A percentile compares a stretch with the other conserved stretches of the same genome.
These are phyloP conservation scores for Cololabis saira DNA, from an alignment of 2,113 vertebrate genomes.

Conservation along the genomic window DNA sequence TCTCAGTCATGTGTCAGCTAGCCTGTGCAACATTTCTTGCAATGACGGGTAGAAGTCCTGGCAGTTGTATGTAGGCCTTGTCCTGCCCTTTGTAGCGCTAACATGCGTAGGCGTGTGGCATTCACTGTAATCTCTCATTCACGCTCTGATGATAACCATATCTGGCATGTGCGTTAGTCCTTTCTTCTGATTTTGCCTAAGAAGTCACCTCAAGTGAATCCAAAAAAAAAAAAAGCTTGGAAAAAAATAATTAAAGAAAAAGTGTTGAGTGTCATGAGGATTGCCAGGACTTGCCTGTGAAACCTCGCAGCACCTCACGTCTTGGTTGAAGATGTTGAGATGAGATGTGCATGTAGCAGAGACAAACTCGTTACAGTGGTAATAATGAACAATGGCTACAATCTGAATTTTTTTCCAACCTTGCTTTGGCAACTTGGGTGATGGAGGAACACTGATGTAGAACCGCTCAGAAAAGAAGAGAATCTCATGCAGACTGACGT, in stretches of 20 bases:
- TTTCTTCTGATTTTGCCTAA: constrained; percentile 50
- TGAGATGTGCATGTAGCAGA: constrained; percentile 34
- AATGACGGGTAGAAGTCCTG: neutral
- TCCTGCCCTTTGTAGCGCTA: constrained; percentile 24
- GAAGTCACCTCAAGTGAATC: constrained; percentile 22
- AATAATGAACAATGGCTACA: constrained; percentile 53
- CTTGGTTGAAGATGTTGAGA: constrained; percentile 28
- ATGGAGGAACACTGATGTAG: constrained; percentile 51
- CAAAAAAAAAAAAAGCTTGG: constrained; percentile 18
- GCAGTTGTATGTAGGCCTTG: constrained; percentile 9
- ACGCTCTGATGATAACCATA: constrained; percentile 61
- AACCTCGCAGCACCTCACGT: constrained; percentile 6
- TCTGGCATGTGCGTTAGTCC: constrained; percentile 64
- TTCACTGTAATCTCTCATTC: constrained; percentile 60
- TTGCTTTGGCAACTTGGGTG: constrained; percentile 48
- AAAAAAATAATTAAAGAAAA: constrained; percentile 34
- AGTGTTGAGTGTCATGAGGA: neutral
- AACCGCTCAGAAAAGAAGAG: constrained; percentile 30
- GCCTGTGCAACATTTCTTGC: neutral
- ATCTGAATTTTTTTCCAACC: constrained; percentile 20
- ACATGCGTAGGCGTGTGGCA: constrained; percentile 19
- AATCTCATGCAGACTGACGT: constrained; percentile 41
- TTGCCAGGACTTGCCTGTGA: neutral
- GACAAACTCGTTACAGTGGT: constrained; percentile 23
- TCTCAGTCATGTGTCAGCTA: neutral